A percentile compares a stretch with the other conserved stretches of the same genome.
Conservation (phyloP, 1,140 invertebrate species). For the Diachasma alloeum region DNA sequence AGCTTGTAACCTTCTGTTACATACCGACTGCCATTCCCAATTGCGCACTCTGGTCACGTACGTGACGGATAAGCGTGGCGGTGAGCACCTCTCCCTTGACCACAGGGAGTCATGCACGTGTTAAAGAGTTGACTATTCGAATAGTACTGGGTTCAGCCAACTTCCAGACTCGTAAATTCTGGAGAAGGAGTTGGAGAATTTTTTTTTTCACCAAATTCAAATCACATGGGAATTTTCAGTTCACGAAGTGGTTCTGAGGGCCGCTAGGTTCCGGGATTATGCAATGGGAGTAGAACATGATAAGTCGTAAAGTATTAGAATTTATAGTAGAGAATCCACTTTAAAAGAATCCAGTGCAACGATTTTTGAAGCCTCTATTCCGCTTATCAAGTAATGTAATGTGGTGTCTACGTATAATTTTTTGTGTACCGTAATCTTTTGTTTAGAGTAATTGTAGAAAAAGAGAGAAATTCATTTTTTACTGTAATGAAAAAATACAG, state of each 20-base stretch:
- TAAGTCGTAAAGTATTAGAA: too few species aligned
- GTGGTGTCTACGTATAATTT: too few species aligned
- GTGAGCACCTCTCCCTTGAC: conserved; percentile 23
- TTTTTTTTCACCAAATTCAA: not conserved
- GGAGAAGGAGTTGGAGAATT: not conserved
- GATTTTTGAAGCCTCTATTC: too few species aligned
- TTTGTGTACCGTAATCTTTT: too few species aligned
- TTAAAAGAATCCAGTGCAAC: too few species aligned
- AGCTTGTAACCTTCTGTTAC: not conserved
- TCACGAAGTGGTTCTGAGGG: not conserved
- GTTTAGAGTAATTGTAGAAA: too few species aligned
- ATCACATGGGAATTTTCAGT: not conserved
- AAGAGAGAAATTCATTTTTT: too few species aligned
- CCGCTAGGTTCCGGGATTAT: too few species aligned
- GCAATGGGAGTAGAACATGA: too few species aligned
- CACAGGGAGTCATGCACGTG: conserved; percentile 12
- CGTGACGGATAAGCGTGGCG: conserved; percentile 28
- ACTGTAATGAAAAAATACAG: too few species aligned
- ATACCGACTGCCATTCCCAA: conserved; percentile 20
- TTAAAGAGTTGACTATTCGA: not conserved
- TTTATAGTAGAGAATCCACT: too few species aligned
- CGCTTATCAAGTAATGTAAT: too few species aligned
- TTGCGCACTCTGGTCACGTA: conserved; percentile 33
- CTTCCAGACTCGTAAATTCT: not conserved
- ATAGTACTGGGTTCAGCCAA: not conserved